Percentiles rank a stretch among this genome's conserved stretches.
phyloP scores from a whole-genome alignment of 30 jellyfish, hydroid and myxozoan species.

The Mastigias papua region DNA sequence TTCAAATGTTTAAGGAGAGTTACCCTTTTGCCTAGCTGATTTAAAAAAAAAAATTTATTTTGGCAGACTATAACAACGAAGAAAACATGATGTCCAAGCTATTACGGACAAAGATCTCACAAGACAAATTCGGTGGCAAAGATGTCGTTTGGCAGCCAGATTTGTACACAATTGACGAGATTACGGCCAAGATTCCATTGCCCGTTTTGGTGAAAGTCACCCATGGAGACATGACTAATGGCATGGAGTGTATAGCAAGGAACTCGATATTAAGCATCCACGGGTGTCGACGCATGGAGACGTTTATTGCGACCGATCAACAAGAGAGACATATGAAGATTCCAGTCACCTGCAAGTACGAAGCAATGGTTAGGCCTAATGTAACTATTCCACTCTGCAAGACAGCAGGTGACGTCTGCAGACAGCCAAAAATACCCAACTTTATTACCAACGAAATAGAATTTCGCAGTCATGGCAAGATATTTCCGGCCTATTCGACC shows the following conservation, averaged over 20 bases:
- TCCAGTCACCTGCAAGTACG: slow-evolving; percentile 72
- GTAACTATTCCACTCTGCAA: not conserved
- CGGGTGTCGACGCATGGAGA: slow-evolving; percentile 59
- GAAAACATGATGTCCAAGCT: no score
- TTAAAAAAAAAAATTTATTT: no score
- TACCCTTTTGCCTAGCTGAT: no score
- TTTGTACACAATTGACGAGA: slow-evolving; percentile 1
- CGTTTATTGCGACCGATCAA: slow-evolving; percentile 61
- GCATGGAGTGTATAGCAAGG: slow-evolving; percentile 69
- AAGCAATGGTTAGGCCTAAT: slow-evolving; percentile 28
- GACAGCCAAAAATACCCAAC: not conserved
- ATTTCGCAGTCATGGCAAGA: not conserved
- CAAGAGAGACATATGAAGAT: slow-evolving; percentile 37
- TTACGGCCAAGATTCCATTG: not conserved
- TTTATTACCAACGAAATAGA: slow-evolving; percentile 3
- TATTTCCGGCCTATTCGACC: not conserved
- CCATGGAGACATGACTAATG: slow-evolving; percentile 67
- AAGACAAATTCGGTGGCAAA: slow-evolving; percentile 12
- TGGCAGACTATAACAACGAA: no score
- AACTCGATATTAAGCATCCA: slow-evolving; percentile 76
- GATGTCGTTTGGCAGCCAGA: slow-evolving; percentile 31
- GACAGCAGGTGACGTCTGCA: slow-evolving; percentile 31
- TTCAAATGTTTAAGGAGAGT: no score
- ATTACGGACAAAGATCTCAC: not conserved
- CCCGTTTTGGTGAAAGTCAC: slow-evolving; percentile 49